Percentiles rank a stretch among this genome's conserved stretches.
These are phyloP conservation scores for Ceuthmochares aereus DNA, from an alignment of 2,113 vertebrate genomes.

Conservation along the genomic window DNA sequence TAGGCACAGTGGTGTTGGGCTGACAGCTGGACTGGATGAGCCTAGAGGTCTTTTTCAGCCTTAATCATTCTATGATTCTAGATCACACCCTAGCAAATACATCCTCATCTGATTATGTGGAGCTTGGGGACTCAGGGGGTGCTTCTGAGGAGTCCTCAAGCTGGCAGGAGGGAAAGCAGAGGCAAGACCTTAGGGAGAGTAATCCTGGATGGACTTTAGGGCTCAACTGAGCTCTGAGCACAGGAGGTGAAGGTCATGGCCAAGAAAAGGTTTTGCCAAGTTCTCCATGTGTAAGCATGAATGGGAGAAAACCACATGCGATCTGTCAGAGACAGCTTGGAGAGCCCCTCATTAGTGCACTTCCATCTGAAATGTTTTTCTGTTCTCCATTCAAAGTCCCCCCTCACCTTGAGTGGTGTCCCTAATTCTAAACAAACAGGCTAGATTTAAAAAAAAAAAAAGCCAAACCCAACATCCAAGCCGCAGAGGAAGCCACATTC, in stretches of 20 bases:
- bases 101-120: accelerated
- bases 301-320: not conserved
- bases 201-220: not conserved
- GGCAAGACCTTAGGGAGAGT: not conserved
- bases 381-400: conserved; percentile 1
- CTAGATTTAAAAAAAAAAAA: not conserved
- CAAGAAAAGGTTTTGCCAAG: not conserved
- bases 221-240: not conserved
- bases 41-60: too few species aligned
- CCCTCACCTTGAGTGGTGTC: not conserved
- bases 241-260: not conserved
- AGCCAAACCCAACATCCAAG: not conserved
- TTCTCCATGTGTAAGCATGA: not conserved
- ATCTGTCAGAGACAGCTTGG: conserved; percentile 23
- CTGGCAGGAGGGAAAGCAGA: not conserved
- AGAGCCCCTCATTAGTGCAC: not conserved
- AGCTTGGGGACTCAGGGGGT: not conserved
- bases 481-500: not conserved
- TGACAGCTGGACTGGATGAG: too few species aligned
- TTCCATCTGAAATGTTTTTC: conserved; percentile 19
- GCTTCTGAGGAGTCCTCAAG: not conserved
- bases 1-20: too few species aligned
- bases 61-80: too few species aligned
- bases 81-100: not conserved
- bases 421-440: conserved; percentile 42